A percentile compares a stretch with the other conserved stretches of the same genome.
Conservation (phyloP, 2,113 vertebrate genomes). For the Caracal caracal region DNA sequence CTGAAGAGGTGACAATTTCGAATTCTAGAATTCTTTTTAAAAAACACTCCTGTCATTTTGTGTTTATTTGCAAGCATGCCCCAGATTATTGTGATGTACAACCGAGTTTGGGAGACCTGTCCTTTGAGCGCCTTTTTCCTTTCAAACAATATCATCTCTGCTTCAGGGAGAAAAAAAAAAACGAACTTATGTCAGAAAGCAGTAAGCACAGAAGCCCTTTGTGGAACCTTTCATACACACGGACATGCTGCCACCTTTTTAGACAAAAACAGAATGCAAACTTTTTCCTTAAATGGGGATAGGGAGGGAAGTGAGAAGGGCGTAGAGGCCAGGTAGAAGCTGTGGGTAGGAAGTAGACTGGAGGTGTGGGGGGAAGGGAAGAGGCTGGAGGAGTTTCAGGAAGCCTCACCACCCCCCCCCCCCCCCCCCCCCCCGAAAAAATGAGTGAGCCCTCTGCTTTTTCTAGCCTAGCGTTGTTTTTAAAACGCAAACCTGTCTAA, state of each 20-base stretch:
- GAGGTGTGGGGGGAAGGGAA: background rate
- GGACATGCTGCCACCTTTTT: background rate
- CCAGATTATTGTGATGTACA: background rate
- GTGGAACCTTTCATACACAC: background rate
- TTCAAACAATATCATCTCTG: background rate
- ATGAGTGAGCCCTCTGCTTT: background rate
- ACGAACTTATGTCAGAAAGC: background rate
- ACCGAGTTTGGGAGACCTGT: background rate
- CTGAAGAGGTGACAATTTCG: background rate
- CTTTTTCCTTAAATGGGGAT: background rate
- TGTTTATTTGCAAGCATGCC: background rate
- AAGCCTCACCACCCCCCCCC: background rate
- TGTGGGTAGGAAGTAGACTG: background rate
- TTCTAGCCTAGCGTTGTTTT: background rate
- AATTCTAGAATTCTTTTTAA: background rate
- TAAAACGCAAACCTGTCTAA: background rate
- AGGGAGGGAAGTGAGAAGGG: too few relatives aligned
- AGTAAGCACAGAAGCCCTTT: background rate
- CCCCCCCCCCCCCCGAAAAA: accelerated
- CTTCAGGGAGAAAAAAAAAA: background rate
- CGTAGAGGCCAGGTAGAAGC: background rate
- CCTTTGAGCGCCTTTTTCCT: background rate
- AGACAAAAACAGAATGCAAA: background rate
- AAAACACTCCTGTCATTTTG: background rate
- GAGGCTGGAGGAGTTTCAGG: background rate